These are phyloP conservation scores for Drosophila glabriapex DNA, from an alignment of 2,888 invertebrate genomes.

Conservation along the genomic window DNA sequence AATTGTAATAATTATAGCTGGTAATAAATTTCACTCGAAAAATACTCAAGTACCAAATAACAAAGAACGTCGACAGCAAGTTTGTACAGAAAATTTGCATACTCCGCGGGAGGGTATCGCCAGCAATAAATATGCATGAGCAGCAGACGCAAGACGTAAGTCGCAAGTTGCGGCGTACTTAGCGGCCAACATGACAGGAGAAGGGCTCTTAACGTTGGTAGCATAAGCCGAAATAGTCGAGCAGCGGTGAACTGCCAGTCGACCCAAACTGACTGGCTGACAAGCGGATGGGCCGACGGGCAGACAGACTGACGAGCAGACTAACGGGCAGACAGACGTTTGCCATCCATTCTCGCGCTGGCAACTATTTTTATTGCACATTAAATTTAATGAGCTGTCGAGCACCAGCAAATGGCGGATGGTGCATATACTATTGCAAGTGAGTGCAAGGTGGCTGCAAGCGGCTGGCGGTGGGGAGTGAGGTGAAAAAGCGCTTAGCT, in stretches of 20 bases:
- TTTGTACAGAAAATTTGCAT: background rate
- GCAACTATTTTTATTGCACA: conserved; percentile 75
- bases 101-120: conserved; percentile 24
- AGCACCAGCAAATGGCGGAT: conserved; percentile 28
- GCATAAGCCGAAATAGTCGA: conserved; percentile 40
- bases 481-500: conserved; percentile 60
- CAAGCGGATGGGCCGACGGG: background rate
- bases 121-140: conserved; percentile 70
- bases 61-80: background rate
- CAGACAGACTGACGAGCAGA: background rate
- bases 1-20: background rate
- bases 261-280: conserved; percentile 4
- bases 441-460: background rate
- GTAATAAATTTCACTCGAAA: background rate
- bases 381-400: conserved; percentile 75
- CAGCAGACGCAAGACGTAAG: conserved; percentile 18
- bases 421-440: conserved; percentile 3
- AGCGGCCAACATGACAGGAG: conserved; percentile 39
- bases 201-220: conserved; percentile 45
- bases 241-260: conserved; percentile 3
- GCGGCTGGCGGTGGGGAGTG: too few species aligned
- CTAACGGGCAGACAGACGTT: background rate
- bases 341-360: conserved; percentile 48
- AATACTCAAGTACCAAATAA: conserved; percentile 2
- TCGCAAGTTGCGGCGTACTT: conserved; percentile 42